phyloP scores from a whole-genome alignment of 2,888 invertebrate species.

The Megalurothrips usitatus region DNA sequence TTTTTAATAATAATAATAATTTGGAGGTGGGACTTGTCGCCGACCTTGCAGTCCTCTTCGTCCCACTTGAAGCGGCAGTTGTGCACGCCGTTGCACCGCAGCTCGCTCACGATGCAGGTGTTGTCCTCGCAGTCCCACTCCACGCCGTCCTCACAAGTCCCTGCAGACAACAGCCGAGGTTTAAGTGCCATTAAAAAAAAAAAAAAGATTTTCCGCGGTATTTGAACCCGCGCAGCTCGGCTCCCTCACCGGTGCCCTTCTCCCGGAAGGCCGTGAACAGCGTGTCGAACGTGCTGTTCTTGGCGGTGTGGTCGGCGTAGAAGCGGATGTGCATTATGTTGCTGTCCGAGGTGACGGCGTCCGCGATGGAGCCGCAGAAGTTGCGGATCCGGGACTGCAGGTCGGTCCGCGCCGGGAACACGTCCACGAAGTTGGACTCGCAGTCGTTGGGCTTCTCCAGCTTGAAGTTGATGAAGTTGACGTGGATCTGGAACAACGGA shows the following conservation, averaged over 20 bases:
- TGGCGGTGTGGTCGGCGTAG: slow-evolving; percentile 59
- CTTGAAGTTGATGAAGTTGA: slow-evolving; percentile 61
- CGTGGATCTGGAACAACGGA: slow-evolving; percentile 55
- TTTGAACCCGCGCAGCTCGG: too few relatives aligned
- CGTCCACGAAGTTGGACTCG: slow-evolving; percentile 68
- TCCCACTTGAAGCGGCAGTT: slow-evolving; percentile 83
- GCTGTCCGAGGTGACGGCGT: slow-evolving; percentile 62
- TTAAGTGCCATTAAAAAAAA: too few relatives aligned
- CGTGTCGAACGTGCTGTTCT: slow-evolving; percentile 63
- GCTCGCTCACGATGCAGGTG: slow-evolving; percentile 67
- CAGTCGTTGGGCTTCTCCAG: slow-evolving; percentile 72
- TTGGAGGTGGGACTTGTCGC: slow-evolving; percentile 35
- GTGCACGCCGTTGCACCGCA: slow-evolving; percentile 67
- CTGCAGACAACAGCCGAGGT: too few relatives aligned
- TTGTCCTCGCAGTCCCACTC: slow-evolving; percentile 85
- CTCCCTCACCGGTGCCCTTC: slow-evolving; percentile 50
- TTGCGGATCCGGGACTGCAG: slow-evolving; percentile 58
- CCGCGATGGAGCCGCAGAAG: slow-evolving; percentile 84
- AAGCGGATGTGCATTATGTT: slow-evolving; percentile 72
- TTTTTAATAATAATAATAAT: not conserved
- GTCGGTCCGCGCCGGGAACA: slow-evolving; percentile 62
- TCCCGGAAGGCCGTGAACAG: slow-evolving; percentile 71
- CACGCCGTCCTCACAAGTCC: slow-evolving; percentile 44
- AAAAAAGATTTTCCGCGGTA: too few relatives aligned
- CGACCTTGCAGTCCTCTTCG: slow-evolving; percentile 58